A percentile compares a stretch with the other conserved stretches of the same genome.
Conservation (phyloP, 2,113 vertebrate species). For the Thinocorus orbignyianus region DNA sequence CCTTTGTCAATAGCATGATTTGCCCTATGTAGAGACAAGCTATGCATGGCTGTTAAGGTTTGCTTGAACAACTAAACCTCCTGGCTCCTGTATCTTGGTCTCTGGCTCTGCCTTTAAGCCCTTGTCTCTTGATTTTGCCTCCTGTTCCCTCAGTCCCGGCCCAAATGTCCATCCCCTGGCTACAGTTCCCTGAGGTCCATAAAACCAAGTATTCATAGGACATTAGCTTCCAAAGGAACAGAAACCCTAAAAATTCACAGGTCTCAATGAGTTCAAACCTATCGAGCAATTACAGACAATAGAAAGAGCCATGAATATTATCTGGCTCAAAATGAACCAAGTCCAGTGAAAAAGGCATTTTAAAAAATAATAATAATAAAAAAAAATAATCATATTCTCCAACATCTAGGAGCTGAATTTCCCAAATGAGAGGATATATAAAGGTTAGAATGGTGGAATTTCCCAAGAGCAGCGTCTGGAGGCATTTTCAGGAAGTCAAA, state of each 20-base stretch:
- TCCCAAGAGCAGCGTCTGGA: background rate
- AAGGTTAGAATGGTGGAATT: background rate
- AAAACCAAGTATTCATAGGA: background rate
- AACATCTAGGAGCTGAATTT: background rate
- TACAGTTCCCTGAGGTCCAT: background rate
- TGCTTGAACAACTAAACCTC: background rate
- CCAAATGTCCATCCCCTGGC: background rate
- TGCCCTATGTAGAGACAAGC: background rate
- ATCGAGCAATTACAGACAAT: accelerated
- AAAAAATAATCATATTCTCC: background rate
- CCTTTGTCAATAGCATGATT: background rate
- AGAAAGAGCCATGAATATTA: background rate
- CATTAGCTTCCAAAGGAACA: background rate
- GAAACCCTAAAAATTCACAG: background rate
- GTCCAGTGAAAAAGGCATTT: background rate
- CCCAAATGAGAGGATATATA: background rate
- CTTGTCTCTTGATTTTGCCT: background rate
- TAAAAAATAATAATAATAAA: background rate
- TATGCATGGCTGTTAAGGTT: background rate
- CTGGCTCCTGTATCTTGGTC: background rate
- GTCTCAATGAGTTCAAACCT: background rate
- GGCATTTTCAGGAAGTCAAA: background rate
- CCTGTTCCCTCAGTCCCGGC: background rate
- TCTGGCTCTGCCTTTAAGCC: background rate
- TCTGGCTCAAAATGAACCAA: background rate